phyloP scores from a whole-genome alignment of 2,888 invertebrate genomes.

The Pristionchus mayeri region DNA sequence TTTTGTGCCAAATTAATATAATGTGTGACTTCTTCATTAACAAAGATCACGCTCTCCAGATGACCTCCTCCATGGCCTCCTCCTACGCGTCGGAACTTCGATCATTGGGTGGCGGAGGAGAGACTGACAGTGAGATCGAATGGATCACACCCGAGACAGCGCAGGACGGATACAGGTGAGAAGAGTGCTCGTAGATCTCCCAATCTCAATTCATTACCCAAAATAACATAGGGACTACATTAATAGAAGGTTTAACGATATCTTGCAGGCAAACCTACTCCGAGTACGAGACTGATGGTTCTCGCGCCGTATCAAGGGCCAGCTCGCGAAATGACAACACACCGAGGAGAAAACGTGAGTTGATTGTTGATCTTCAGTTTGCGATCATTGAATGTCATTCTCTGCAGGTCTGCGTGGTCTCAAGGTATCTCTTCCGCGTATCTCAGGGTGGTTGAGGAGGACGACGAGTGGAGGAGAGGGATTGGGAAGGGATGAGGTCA shows the following conservation, averaged over 20 bases:
- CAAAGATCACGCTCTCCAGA: slow-evolving; percentile 51
- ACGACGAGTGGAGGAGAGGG: slow-evolving; percentile 49
- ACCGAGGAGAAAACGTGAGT: slow-evolving; percentile 44
- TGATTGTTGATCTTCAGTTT: neutral
- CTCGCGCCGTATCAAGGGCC: slow-evolving; percentile 33
- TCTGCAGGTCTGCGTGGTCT: slow-evolving; percentile 42
- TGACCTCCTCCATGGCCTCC: slow-evolving; percentile 73
- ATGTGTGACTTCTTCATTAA: neutral
- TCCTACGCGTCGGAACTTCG: slow-evolving; percentile 74
- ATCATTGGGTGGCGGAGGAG: slow-evolving; percentile 69
- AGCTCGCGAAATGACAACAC: slow-evolving; percentile 42
- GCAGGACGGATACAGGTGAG: slow-evolving; percentile 39
- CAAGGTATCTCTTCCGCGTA: slow-evolving; percentile 33
- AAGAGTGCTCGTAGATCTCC: too few species aligned
- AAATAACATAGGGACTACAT: neutral
- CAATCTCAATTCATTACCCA: neutral
- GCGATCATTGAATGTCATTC: neutral
- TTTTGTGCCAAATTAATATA: neutral
- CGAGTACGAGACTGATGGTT: slow-evolving; percentile 47
- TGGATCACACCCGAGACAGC: slow-evolving; percentile 70
- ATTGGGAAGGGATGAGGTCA: neutral
- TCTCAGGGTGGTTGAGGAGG: slow-evolving; percentile 43
- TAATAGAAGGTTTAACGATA: too few species aligned
- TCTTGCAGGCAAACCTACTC: slow-evolving; percentile 47
- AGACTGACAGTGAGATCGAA: slow-evolving; percentile 74